Base-by-base conservation (phyloP, 2,888 invertebrate species). In the Gymnosoma rotundatum region DNA sequence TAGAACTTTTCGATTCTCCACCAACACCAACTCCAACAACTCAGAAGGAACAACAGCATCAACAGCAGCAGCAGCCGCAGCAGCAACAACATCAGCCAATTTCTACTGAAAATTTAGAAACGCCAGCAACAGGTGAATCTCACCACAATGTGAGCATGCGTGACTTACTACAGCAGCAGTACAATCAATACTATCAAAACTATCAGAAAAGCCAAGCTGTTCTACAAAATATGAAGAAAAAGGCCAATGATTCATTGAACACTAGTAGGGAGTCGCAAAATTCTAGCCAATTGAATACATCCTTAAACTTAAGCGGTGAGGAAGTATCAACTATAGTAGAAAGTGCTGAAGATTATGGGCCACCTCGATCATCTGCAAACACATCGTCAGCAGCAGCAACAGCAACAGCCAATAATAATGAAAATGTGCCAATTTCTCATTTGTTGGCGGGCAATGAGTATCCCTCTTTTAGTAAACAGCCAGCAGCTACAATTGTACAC, bases 341-440 rank as follows among this genome's bases (percentile, higher is more conserved):
- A 76, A 64, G 66, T 48, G 67, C 72, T 21, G 69, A 52, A 16
- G 78, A 86, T n/a, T 79, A 76, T 66, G 48, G 61, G 12, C 50
- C 42, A 7, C n/a, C 20, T 1, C 42, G 18, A 12, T 8, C 38
- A 12, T 2, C 50, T 0, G 18, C 63, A n/a, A 16, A 66, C 16
- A 14, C 78, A 20, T 1, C 66, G 3, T 36, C n/a, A n/a, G 48
- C 73, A 7, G 21, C 76, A 32, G 25, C 25, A 32, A 5, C 25
- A 12, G 42, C 73, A 42, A 10, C 21, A 5, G 21, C 10, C 1
- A 61, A 61, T n/a, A 20, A 45, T 7, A 36, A 54, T n/a, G 66
- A 82, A 87, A 88, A 88, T 88, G 89, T 91, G 83, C 92, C 92
- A 86, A 89, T 90, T 7, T 91, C 91, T 82, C 91, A 92, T 87